Conservation (phyloP, 1,140 invertebrate species). For the Ceratosolen solmsi region DNA sequence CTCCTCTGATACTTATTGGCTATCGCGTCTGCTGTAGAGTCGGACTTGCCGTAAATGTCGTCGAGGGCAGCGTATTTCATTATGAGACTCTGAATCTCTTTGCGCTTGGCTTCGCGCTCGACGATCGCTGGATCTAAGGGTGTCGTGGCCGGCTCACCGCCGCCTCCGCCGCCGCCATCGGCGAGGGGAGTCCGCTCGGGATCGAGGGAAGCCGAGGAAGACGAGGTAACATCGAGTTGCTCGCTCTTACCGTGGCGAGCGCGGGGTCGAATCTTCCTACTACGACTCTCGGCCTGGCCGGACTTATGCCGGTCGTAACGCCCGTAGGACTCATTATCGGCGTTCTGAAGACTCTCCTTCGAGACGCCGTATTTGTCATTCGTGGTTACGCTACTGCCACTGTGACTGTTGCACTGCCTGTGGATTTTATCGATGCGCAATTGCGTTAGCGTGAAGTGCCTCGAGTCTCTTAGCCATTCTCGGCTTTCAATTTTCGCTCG, state of each 20-base stretch:
- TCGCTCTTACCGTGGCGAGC: slow-evolving; percentile 66
- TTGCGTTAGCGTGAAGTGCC: neutral
- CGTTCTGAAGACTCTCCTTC: neutral
- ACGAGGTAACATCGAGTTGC: slow-evolving; percentile 54
- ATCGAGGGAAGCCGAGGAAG: neutral
- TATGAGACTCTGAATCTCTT: slow-evolving; percentile 86
- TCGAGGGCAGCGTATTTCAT: slow-evolving; percentile 84
- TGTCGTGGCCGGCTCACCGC: slow-evolving; percentile 53
- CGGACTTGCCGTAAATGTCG: slow-evolving; percentile 70
- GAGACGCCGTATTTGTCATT: slow-evolving; percentile 33
- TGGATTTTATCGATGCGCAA: neutral
- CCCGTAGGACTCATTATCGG: slow-evolving; percentile 53
- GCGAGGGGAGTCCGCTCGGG: slow-evolving; percentile 5
- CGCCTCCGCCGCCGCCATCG: slow-evolving; percentile 1
- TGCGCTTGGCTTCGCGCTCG: slow-evolving; percentile 83
- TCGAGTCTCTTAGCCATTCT: neutral
- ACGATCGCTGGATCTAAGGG: slow-evolving; percentile 75
- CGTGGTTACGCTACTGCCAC: slow-evolving; percentile 5
- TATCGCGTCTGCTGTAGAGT: slow-evolving; percentile 65
- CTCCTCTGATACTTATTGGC: slow-evolving; percentile 69
- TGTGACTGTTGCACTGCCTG: slow-evolving; percentile 47
- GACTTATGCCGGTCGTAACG: slow-evolving; percentile 67
- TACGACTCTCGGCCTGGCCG: slow-evolving; percentile 62
- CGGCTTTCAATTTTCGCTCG: neutral
- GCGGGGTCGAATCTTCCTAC: slow-evolving; percentile 57